These are phyloP conservation scores for Romanogobio albipinnatus DNA, from an alignment of 2,113 vertebrate species.

Conservation along the genomic window DNA sequence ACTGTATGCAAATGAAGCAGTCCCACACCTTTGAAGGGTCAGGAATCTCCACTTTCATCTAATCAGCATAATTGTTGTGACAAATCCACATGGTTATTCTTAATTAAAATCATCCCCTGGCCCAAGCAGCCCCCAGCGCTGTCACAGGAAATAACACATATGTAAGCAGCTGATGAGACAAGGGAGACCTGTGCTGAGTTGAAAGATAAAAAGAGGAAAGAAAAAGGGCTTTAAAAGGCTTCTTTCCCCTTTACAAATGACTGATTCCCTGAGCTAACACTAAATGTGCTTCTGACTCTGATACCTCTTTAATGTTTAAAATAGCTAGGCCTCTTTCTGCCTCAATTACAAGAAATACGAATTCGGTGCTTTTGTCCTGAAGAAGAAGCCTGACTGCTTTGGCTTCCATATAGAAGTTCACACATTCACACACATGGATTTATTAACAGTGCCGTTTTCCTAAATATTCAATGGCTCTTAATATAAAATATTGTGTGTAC, in stretches of 20 bases:
- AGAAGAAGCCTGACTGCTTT: constrained; percentile 8
- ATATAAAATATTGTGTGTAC: not conserved
- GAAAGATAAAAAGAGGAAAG: constrained; percentile 40
- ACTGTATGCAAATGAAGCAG: constrained; percentile 60
- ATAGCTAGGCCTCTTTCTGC: constrained; percentile 33
- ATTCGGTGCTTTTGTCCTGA: constrained; percentile 32
- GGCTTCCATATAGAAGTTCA: not conserved
- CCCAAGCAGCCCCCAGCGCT: constrained; percentile 58
- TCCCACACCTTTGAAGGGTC: constrained; percentile 65
- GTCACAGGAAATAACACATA: constrained; percentile 61
- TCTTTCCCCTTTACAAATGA: constrained; percentile 42
- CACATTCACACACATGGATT: not conserved
- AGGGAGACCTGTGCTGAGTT: constrained; percentile 52
- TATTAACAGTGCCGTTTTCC: not conserved
- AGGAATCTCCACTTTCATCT: constrained; percentile 61
- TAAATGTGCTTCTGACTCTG: constrained; percentile 35
- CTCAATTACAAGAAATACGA: constrained; percentile 44
- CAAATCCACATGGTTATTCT: constrained; percentile 71
- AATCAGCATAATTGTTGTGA: constrained; percentile 70
- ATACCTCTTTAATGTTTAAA: constrained; percentile 40
- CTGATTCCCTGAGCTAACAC: constrained; percentile 31
- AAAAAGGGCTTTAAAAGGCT: constrained; percentile 43
- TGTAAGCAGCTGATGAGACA: constrained; percentile 49
- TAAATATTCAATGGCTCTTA: not conserved
- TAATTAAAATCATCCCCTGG: constrained; percentile 67